Percentiles rank a stretch among this genome's conserved stretches.
Evolutionary conservation across 2,797 vertebrate species (phyloP).

Genomic region (Cynopterus sphinx): DNA sequence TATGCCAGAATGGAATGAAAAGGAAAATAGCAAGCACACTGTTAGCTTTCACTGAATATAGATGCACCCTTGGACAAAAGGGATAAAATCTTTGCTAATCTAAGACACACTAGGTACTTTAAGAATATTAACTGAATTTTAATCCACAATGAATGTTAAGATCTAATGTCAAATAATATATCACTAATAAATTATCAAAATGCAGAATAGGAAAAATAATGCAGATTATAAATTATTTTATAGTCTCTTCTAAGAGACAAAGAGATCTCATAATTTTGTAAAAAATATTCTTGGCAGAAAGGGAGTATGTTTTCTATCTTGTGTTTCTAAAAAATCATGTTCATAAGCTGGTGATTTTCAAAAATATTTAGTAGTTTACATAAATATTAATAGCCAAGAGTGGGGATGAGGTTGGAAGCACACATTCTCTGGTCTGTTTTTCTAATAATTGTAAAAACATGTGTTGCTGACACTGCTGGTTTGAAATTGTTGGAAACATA

Average conservation of each 20-base stretch:
- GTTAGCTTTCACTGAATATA: slow-evolving; percentile 9
- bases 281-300: neutral
- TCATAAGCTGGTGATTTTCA: neutral
- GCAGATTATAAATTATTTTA: neutral
- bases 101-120: neutral
- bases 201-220: slow-evolving; percentile 4
- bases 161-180: neutral
- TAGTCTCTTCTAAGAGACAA: neutral
- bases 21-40: neutral
- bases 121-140: slow-evolving; percentile 19
- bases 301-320: slow-evolving; percentile 29
- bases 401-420: neutral
- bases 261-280: slow-evolving; percentile 25
- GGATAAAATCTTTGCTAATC: neutral
- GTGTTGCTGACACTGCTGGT: slow-evolving; percentile 56
- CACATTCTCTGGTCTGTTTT: slow-evolving; percentile 45
- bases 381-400: neutral
- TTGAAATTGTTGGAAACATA: slow-evolving; percentile 66
- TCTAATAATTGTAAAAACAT: slow-evolving; percentile 67
- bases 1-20: neutral
- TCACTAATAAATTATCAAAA: neutral
- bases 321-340: neutral
- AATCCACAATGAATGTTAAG: neutral
- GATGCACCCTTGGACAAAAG: neutral
- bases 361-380: slow-evolving; percentile 20